These are phyloP conservation scores for Dione juno DNA, from an alignment of 2,888 invertebrate genomes.

Conservation along the genomic window DNA sequence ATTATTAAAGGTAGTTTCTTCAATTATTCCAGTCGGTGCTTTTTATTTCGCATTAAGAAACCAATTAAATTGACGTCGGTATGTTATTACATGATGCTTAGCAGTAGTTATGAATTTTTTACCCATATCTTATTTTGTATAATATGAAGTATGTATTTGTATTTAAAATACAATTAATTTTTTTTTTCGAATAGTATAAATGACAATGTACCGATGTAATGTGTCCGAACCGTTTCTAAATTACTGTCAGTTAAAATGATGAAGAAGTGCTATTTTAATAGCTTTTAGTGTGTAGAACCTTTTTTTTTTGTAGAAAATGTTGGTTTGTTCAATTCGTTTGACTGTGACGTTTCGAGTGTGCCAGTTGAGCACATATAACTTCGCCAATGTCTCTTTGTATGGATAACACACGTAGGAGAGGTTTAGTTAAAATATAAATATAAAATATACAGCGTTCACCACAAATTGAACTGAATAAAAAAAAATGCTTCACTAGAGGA, in stretches of 20 bases:
- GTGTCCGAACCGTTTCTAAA: neutral
- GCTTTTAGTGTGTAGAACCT: neutral
- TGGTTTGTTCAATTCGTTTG: neutral
- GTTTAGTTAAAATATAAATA: too few relatives aligned
- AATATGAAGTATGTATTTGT: neutral
- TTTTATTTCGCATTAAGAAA: slow-evolving; percentile 21
- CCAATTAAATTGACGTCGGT: slow-evolving; percentile 15
- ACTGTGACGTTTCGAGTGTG: too few relatives aligned
- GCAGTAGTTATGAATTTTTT: slow-evolving; percentile 19
- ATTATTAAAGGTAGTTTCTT: slow-evolving; percentile 36
- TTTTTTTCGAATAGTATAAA: neutral
- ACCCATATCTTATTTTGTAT: neutral
- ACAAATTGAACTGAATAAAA: too few relatives aligned
- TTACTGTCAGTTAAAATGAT: neutral
- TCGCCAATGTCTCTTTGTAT: too few relatives aligned
- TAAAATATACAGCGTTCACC: too few relatives aligned
- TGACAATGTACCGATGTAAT: too few relatives aligned
- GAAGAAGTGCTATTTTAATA: neutral
- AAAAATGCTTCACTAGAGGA: too few relatives aligned
- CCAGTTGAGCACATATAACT: too few relatives aligned
- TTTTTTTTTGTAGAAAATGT: neutral
- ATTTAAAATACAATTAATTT: neutral
- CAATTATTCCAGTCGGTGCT: slow-evolving; percentile 33
- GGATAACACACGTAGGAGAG: too few relatives aligned
- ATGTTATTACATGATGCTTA: slow-evolving; percentile 3